Evolutionary conservation across 2,888 invertebrate genomes (phyloP).

Genomic region (Drosophila pseudotalamancana): DNA sequence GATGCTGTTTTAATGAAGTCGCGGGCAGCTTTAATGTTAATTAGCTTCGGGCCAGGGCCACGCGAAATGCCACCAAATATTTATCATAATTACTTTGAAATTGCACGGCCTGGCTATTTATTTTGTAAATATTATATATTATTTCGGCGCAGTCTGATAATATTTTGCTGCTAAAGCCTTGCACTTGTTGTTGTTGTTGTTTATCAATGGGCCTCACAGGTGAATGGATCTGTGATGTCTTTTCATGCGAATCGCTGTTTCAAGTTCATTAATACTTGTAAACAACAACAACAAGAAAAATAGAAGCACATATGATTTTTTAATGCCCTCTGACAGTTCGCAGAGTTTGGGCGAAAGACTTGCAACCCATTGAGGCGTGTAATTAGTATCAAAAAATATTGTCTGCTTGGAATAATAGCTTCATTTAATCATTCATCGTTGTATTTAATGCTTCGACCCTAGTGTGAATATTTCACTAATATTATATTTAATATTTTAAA

Average conservation of each 20-base stretch:
- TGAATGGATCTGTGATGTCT: conserved; percentile 41
- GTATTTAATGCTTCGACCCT: too few relatives aligned
- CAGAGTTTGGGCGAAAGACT: not conserved
- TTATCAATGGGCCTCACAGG: conserved; percentile 31
- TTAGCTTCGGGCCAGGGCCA: conserved; percentile 16
- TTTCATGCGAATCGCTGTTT: conserved; percentile 31
- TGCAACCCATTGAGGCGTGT: conserved; percentile 35
- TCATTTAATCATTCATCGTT: too few relatives aligned
- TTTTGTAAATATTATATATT: conserved; percentile 24
- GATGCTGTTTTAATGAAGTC: conserved; percentile 39
- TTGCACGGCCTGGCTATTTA: conserved; percentile 13
- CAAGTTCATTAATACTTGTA: conserved; percentile 49
- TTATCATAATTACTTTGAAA: conserved; percentile 34
- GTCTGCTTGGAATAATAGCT: not conserved
- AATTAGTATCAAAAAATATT: conserved; percentile 31
- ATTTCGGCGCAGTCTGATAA: conserved; percentile 10
- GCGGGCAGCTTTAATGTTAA: conserved; percentile 37
- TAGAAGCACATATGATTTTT: conserved; percentile 3
- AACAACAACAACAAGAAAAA: conserved; percentile 27
- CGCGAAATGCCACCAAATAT: conserved; percentile 20
- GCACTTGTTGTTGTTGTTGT: conserved; percentile 20
- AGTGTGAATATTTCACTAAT: too few relatives aligned
- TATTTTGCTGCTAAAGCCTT: conserved; percentile 15
- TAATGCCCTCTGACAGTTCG: conserved; percentile 17
- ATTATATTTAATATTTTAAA: too few relatives aligned